Conservation (phyloP, 2,797 vertebrate species). For the Pangasius djambal region DNA sequence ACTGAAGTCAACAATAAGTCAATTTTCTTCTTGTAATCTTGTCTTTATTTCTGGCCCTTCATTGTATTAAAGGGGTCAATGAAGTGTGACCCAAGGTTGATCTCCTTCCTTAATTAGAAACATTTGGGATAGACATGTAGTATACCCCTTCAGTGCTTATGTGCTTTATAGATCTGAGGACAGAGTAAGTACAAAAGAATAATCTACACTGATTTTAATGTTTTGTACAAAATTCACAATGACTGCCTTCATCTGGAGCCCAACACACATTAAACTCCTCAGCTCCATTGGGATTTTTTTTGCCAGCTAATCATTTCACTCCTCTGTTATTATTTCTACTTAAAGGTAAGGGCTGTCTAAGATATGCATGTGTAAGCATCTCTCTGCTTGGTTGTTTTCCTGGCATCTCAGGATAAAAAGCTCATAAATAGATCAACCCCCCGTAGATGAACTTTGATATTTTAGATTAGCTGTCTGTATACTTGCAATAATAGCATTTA, state of each 20-base stretch:
- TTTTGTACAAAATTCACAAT: slow-evolving; percentile 6
- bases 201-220: background rate
- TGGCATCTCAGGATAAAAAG: background rate
- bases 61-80: background rate
- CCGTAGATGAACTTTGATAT: background rate
- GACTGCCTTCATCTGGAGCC: slow-evolving; percentile 21
- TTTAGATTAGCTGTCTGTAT: background rate
- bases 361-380: background rate
- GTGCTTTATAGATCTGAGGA: background rate
- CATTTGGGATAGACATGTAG: background rate
- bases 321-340: slow-evolving; percentile 48
- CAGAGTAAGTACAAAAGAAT: background rate
- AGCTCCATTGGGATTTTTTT: slow-evolving; percentile 24
- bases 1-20: background rate
- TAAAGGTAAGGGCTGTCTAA: slow-evolving; percentile 26
- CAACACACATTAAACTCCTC: slow-evolving; percentile 7
- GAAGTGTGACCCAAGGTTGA: background rate
- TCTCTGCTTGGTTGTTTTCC: background rate
- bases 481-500: background rate
- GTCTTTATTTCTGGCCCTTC: background rate
- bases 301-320: slow-evolving; percentile 49
- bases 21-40: background rate
- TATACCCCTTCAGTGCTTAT: background rate
- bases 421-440: background rate
- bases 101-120: background rate